phyloP scores from a whole-genome alignment of 2,113 vertebrate species.

The Centrocercus urophasianus region DNA sequence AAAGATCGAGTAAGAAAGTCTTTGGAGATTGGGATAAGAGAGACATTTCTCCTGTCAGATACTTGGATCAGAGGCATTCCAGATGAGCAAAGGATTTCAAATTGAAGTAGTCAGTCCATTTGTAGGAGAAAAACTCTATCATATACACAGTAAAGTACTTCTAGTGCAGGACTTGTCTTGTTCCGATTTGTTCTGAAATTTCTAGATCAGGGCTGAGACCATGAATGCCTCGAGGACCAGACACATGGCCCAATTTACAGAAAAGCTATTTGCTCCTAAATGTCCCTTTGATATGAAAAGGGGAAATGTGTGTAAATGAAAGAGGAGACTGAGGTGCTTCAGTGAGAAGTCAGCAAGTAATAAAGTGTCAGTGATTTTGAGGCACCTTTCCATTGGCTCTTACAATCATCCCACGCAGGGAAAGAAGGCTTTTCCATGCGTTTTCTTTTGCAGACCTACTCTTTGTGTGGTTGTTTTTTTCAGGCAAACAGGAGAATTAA shows the following conservation, averaged over 20 bases:
- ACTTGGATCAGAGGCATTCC: not conserved
- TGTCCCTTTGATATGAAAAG: not conserved
- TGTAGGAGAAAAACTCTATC: not conserved
- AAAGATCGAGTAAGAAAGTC: not conserved
- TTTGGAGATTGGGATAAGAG: not conserved
- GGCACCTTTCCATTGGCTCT: constrained; percentile 34
- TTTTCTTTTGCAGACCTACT: not conserved
- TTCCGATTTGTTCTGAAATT: constrained; percentile 26
- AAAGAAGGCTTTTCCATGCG: not conserved
- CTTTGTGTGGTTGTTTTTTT: not conserved
- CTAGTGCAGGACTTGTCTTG: not conserved
- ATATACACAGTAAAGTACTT: not conserved
- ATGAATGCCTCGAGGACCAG: not conserved
- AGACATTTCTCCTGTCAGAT: constrained; percentile 11
- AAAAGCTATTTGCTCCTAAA: constrained; percentile 28
- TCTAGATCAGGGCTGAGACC: constrained; percentile 14
- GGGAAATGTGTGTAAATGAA: constrained; percentile 41
- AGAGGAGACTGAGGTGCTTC: constrained; percentile 14
- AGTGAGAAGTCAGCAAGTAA: constrained; percentile 51
- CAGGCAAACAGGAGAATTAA: not conserved
- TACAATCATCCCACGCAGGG: not conserved
- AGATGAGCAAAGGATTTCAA: constrained; percentile 7
- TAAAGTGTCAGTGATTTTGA: constrained; percentile 40
- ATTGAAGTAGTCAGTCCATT: constrained; percentile 33
- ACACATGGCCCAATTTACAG: constrained; percentile 15